Evolutionary conservation across 2,113 vertebrate genomes (phyloP), one percentile per base, ranked within the genome.

Genomic region (Eulemur macaco): DNA sequence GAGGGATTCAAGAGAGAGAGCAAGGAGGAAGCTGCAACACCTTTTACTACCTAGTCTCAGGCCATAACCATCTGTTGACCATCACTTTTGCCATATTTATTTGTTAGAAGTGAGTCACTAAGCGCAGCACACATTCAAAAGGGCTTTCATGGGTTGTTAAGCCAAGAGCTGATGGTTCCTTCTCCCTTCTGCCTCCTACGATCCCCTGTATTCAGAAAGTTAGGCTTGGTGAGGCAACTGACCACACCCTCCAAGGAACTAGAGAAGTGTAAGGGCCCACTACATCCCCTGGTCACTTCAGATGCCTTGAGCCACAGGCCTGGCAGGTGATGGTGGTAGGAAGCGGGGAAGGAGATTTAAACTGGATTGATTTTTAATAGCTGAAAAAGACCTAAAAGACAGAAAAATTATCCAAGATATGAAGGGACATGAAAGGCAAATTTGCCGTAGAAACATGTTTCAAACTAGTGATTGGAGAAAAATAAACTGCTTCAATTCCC

Each of bases 341-440:
- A 54, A 37, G 5, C 25, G 37, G 68, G 52, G 34, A 6, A 52
- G 25, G 6, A 58, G 8, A 91, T 80, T 82, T 95, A 88, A 82
- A 56, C 5, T 86, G 42, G 42, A 74, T 76, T 90, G 81, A 85
- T 76, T 94, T 93, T 95, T 82, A 94, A 94, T 78, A 95, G 25
- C 29, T 63, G 76, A 86, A 81, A 87, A 93, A 93, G 39, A 91
- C 15, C 54, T 63, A 88, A 94, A 78, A 93, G 54, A 89, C 86
- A 74, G 77, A 81, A 92, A 94, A 95, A 86, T 29, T 45, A 73
- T 71, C 58, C 17, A 91, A 92, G 29, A 89, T 86, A 39, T 60
- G 37, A 95, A 94, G 66, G 39, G 13, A 89, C 25, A 88, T 5
- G 25, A 87, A 85, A 92, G 71, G 23, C 52, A 96, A 93, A 81